These are phyloP conservation scores for Psilopogon haemacephalus DNA, from an alignment of 2,113 vertebrate species.

Conservation along the genomic window DNA sequence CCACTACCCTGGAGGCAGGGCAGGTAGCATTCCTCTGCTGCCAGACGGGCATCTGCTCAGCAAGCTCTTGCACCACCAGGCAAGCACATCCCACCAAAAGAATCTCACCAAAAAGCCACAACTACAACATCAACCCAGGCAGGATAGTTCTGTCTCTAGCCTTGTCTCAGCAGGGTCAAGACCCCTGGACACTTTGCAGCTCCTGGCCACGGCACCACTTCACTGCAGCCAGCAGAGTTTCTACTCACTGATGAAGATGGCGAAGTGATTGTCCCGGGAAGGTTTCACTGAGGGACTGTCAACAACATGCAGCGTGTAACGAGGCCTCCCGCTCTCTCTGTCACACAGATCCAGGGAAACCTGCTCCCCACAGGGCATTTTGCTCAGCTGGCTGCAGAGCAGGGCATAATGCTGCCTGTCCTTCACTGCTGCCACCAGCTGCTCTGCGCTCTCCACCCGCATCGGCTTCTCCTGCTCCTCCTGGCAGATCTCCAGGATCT, in stretches of 20 bases:
- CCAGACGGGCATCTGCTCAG: background rate
- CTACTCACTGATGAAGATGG: slow-evolving; percentile 94
- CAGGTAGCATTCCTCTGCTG: background rate
- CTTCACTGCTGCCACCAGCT: slow-evolving; percentile 81
- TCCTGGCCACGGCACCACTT: background rate
- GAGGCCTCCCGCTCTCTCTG: slow-evolving; percentile 78
- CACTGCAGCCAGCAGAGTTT: background rate
- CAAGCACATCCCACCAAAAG: background rate
- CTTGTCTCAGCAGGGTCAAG: background rate
- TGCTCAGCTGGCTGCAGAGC: slow-evolving; percentile 83
- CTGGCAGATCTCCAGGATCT: slow-evolving; percentile 87
- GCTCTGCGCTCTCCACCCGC: slow-evolving; percentile 73
- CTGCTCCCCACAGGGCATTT: slow-evolving; percentile 67
- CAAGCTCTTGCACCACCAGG: background rate
- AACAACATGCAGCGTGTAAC: slow-evolving; percentile 90
- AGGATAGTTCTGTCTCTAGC: background rate
- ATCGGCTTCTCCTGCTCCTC: slow-evolving; percentile 84
- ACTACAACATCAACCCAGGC: background rate
- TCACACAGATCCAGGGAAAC: slow-evolving; percentile 86
- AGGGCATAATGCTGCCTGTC: slow-evolving; percentile 89
- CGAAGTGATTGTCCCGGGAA: slow-evolving; percentile 85
- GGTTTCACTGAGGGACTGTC: slow-evolving; percentile 82
- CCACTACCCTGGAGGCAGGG: background rate
- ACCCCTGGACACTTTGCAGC: background rate
- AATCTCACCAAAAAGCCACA: background rate